These are phyloP conservation scores for Agrotis clavis DNA, from an alignment of 2,888 invertebrate species.

Conservation along the genomic window DNA sequence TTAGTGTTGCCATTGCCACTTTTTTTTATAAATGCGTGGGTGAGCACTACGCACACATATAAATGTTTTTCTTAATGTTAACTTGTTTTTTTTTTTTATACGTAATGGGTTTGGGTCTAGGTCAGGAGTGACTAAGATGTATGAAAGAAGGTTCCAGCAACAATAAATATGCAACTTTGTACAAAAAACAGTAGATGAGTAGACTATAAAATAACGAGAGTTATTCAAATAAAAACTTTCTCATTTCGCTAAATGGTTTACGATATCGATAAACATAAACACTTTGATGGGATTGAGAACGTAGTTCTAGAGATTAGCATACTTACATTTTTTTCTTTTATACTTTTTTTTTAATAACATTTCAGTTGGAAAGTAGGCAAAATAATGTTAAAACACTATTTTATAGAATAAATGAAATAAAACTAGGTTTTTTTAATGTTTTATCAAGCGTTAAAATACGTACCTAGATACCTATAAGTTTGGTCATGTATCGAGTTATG, in stretches of 20 bases:
- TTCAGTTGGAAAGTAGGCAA: conserved; percentile 10
- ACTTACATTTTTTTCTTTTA: conserved; percentile 4
- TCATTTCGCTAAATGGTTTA: conserved; percentile 18
- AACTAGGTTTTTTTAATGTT: conserved; percentile 3
- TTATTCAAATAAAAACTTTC: conserved; percentile 26
- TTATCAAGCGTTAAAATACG: neutral
- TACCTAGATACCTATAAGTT: no score
- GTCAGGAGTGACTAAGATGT: no score
- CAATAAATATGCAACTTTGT: neutral
- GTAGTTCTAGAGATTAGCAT: conserved; percentile 22
- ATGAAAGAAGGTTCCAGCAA: no score
- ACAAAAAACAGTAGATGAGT: neutral
- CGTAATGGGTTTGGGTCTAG: no score
- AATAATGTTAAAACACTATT: neutral
- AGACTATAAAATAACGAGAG: neutral
- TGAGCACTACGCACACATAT: no score
- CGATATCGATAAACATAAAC: conserved; percentile 27
- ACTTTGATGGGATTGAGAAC: conserved; percentile 3
- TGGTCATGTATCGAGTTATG: neutral
- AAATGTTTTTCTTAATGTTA: no score
- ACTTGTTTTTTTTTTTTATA: no score
- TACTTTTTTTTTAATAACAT: conserved; percentile 20
- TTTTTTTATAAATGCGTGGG: no score
- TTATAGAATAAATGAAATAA: conserved; percentile 4
- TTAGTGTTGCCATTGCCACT: no score